Percentiles rank a stretch among this genome's conserved stretches.
Evolutionary conservation across 2,113 vertebrate genomes (phyloP).

Genomic region (Collichthys lucidus): DNA sequence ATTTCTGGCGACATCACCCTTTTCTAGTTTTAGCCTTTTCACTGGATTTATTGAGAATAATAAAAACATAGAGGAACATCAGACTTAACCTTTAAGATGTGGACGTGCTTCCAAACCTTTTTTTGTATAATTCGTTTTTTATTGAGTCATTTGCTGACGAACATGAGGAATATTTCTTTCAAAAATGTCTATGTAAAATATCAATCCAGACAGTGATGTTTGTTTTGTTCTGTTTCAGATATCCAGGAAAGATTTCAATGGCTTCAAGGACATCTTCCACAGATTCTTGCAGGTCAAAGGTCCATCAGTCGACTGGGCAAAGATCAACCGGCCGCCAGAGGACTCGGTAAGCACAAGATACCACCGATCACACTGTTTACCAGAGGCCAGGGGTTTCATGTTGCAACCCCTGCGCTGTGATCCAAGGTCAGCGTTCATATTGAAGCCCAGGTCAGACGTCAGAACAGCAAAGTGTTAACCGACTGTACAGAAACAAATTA

Average conservation of each 20-base stretch:
- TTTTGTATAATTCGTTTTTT: no score
- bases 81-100: no score
- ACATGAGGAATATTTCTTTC: no score
- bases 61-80: no score
- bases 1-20: no score
- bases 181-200: no score
- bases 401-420: not conserved
- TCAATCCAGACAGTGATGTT: not conserved
- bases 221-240: conserved; percentile 80
- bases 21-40: no score
- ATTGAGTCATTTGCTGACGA: no score
- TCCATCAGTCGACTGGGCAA: conserved; percentile 95
- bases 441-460: not conserved
- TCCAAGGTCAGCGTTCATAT: not conserved
- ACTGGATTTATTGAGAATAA: no score
- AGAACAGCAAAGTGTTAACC: not conserved
- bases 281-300: conserved; percentile 97
- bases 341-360: conserved; percentile 88
- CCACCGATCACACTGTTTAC: not conserved
- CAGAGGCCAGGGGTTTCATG: not conserved
- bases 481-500: no score
- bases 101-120: no score
- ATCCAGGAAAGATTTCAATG: conserved; percentile 93
- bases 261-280: conserved; percentile 97
- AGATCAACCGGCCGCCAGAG: conserved; percentile 96